A percentile compares a stretch with the other conserved stretches of the same genome.
Evolutionary conservation across 2,113 vertebrate genomes (phyloP).

Genomic region (Synodontis membranacea): DNA sequence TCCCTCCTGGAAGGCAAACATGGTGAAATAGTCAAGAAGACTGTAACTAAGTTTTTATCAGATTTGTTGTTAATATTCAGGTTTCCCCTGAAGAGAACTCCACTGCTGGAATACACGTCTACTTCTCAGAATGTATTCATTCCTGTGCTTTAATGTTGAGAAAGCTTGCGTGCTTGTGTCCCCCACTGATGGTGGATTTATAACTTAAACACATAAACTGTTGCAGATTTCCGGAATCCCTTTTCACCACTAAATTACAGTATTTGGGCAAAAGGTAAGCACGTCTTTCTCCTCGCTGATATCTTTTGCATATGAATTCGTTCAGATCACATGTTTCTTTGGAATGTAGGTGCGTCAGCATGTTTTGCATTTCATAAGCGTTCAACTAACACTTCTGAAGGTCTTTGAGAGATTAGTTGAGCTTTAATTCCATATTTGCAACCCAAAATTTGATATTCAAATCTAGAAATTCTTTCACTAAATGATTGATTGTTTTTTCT

Average conservation of each 20-base stretch:
- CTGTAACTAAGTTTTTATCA: neutral
- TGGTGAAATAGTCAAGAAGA: neutral
- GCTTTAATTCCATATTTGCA: neutral
- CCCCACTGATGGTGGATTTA: conserved; percentile 3
- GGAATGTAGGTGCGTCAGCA: neutral
- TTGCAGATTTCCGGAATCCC: neutral
- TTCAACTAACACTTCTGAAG: neutral
- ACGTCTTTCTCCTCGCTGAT: neutral
- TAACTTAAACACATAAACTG: neutral
- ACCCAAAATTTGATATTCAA: neutral
- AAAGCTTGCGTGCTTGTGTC: neutral
- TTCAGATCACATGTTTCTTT: neutral
- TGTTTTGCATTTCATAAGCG: neutral
- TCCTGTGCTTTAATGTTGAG: neutral
- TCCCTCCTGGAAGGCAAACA: neutral
- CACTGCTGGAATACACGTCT: neutral
- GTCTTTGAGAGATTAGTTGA: neutral
- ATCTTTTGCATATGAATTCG: neutral
- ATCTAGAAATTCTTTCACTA: neutral
- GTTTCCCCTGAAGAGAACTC: neutral
- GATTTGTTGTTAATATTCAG: neutral
- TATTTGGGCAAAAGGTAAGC: neutral
- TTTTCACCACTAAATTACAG: neutral
- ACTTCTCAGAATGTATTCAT: neutral
- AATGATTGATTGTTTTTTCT: neutral